Percentiles rank a stretch among this genome's conserved stretches.
Evolutionary conservation across 2,797 vertebrate species (phyloP).

Genomic region (Acipenser ruthenus): DNA sequence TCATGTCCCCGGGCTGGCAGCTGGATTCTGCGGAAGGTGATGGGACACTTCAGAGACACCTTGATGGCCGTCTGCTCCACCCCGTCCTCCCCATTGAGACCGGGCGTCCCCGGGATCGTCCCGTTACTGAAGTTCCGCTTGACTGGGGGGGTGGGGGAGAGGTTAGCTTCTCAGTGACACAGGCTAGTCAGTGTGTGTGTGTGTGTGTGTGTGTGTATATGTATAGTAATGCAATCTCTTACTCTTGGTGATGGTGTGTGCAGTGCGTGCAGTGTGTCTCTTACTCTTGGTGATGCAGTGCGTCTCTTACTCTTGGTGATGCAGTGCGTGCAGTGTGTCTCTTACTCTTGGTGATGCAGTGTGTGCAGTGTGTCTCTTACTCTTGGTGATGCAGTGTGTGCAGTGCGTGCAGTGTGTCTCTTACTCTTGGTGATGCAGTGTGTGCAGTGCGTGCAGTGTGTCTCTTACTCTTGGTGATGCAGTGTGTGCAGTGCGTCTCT

Average conservation of each 20-base stretch:
- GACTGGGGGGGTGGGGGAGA: constrained; percentile 47
- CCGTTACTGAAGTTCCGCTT: constrained; percentile 92
- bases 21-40: constrained; percentile 92
- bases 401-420: rapidly evolving
- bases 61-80: constrained; percentile 95
- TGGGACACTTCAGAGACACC: constrained; percentile 91
- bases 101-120: constrained; percentile 82
- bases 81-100: constrained; percentile 85
- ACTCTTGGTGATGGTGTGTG: no score
- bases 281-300: no score
- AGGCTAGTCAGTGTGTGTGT: background rate
- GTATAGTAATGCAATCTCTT: no score
- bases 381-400: no score
- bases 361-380: background rate
- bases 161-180: background rate
- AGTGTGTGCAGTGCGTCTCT: no score
- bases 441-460: no score
- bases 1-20: constrained; percentile 88
- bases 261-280: no score
- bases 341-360: no score
- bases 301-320: no score
- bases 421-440: background rate
- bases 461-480: no score
- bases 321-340: no score
- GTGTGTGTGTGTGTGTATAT: constrained; percentile 4